Conservation (phyloP, 2,888 invertebrate genomes). For the Cepaea hortensis region DNA sequence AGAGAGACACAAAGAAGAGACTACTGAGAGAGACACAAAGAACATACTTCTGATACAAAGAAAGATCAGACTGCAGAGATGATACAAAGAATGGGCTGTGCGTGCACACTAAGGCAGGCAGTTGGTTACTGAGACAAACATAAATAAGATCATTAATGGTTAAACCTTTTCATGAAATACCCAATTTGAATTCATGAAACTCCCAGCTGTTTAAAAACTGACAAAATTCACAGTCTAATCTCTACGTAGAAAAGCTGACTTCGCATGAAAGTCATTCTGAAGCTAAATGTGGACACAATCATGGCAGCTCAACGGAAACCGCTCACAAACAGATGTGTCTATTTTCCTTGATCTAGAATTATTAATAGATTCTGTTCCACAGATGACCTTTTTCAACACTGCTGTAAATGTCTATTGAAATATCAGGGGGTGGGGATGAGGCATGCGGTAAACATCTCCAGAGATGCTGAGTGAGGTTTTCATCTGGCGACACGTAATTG, state of each 20-base stretch:
- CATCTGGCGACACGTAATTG: no score
- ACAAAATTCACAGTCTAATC: not conserved
- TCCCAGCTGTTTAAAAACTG: not conserved
- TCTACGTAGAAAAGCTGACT: not conserved
- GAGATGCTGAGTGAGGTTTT: no score
- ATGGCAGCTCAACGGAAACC: not conserved
- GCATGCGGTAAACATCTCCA: no score
- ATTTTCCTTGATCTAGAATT: not conserved
- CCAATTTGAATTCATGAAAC: not conserved
- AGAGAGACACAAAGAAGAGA: no score
- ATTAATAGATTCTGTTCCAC: not conserved
- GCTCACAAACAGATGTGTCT: not conserved
- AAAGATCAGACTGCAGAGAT: no score
- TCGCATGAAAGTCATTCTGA: not conserved
- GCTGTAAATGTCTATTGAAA: not conserved
- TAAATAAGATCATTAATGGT: not conserved
- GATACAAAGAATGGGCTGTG: no score
- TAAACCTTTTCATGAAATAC: not conserved
- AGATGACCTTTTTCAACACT: conserved; percentile 8
- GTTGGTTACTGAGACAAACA: not conserved
- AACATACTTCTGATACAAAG: no score
- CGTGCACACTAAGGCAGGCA: no score
- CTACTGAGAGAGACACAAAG: no score
- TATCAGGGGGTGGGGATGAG: not conserved
- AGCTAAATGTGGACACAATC: conserved; percentile 10